phyloP scores from a whole-genome alignment of 2,797 vertebrate genomes.

The Streptopelia turtur region DNA sequence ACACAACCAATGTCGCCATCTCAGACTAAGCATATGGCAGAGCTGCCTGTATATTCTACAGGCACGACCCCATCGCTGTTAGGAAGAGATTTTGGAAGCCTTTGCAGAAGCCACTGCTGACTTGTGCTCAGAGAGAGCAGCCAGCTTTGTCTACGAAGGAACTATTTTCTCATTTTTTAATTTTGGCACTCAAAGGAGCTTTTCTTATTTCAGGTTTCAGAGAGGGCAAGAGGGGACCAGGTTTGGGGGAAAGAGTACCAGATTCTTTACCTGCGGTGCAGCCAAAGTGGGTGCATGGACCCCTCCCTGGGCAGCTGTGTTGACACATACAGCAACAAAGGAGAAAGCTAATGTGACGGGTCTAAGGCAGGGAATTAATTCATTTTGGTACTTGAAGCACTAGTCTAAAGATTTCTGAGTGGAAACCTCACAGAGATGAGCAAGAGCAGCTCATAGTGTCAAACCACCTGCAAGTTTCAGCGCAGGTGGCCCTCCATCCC shows the following conservation, averaged over 20 bases:
- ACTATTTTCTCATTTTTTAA: background rate
- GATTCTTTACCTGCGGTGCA: accelerated
- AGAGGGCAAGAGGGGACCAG: background rate
- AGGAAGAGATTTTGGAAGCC: background rate
- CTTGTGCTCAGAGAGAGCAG: accelerated
- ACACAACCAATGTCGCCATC: accelerated
- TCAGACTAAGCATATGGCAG: accelerated
- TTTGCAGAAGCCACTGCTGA: background rate
- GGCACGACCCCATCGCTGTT: background rate
- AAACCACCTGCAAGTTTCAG: background rate
- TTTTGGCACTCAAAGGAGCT: background rate
- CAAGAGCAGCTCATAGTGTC: background rate
- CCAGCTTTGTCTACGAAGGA: background rate
- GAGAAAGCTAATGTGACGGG: background rate
- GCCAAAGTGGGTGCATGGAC: background rate
- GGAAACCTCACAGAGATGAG: background rate
- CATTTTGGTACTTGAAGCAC: background rate
- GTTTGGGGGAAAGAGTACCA: background rate
- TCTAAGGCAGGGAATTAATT: background rate
- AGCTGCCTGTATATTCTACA: accelerated
- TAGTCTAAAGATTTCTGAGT: background rate
- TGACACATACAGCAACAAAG: background rate
- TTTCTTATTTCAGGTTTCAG: background rate
- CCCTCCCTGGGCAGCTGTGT: background rate
- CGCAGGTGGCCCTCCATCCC: background rate